These are phyloP conservation scores for Pseudomyrmex pallidus DNA, from an alignment of 1,140 invertebrate genomes.

Conservation along the genomic window DNA sequence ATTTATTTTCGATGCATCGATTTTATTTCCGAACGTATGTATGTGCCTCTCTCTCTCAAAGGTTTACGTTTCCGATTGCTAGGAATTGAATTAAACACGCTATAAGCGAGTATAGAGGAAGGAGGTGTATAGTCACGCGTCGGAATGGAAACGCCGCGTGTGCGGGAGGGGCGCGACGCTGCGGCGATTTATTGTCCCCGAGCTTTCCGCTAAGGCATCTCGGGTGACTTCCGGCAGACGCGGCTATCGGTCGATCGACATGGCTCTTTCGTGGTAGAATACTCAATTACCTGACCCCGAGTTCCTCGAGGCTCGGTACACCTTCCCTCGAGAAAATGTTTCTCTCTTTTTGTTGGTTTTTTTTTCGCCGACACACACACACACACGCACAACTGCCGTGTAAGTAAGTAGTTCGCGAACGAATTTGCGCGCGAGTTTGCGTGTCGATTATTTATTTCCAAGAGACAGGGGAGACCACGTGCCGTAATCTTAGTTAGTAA, in stretches of 20 bases:
- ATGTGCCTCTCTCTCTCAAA: not conserved
- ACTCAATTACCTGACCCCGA: constrained; percentile 81
- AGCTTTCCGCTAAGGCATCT: constrained; percentile 82
- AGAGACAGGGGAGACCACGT: constrained; percentile 6
- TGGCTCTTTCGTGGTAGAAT: constrained; percentile 81
- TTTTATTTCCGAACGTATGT: no score
- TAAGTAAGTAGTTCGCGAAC: not conserved
- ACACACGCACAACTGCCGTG: constrained; percentile 20
- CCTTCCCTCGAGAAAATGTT: constrained; percentile 36
- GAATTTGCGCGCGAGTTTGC: constrained; percentile 35
- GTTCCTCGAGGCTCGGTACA: constrained; percentile 43
- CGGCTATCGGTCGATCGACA: constrained; percentile 83
- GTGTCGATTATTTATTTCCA: constrained; percentile 59
- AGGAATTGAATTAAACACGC: constrained; percentile 41
- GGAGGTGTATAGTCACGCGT: constrained; percentile 34
- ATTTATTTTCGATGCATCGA: not conserved
- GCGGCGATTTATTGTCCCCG: constrained; percentile 79
- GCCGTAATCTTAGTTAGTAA: no score
- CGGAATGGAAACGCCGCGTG: not conserved
- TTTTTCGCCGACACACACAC: constrained; percentile 17
- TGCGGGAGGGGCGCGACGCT: constrained; percentile 37
- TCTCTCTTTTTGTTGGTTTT: not conserved
- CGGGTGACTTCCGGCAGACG: constrained; percentile 82
- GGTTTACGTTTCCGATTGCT: constrained; percentile 9
- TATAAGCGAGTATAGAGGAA: not conserved